phyloP scores from a whole-genome alignment of 2,113 vertebrate genomes.

The Athene noctua region DNA sequence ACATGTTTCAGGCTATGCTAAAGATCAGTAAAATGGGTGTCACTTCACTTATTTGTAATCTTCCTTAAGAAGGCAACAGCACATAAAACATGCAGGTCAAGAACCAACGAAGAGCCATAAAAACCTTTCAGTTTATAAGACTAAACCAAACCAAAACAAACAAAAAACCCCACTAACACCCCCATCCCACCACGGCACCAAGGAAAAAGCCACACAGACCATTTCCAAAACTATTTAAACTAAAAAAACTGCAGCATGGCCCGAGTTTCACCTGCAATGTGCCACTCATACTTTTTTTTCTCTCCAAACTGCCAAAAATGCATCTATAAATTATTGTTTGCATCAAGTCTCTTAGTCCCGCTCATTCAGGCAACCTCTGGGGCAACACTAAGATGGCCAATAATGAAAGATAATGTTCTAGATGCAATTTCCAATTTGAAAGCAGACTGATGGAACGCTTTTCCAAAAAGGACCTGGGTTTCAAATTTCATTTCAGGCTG shows the following conservation, averaged over 20 bases:
- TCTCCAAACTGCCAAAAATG: neutral
- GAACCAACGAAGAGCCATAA: neutral
- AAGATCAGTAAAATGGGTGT: neutral
- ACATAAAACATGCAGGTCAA: neutral
- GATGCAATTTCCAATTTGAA: neutral
- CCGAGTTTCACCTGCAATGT: neutral
- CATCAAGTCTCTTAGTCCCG: neutral
- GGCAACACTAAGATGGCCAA: neutral
- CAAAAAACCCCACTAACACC: neutral
- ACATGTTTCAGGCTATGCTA: accelerated
- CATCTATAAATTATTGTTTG: neutral
- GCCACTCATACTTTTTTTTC: neutral
- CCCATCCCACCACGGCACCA: neutral
- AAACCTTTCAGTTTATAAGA: neutral
- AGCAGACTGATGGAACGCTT: neutral
- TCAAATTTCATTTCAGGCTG: neutral
- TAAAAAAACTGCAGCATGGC: neutral
- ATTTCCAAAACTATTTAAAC: neutral
- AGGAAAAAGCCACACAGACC: neutral
- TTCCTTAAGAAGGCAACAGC: neutral
- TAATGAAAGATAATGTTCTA: neutral
- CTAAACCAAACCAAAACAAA: neutral
- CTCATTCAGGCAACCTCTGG: neutral
- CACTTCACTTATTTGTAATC: neutral
- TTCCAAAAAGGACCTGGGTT: neutral